Evolutionary conservation across 2,888 invertebrate species (phyloP).

Genomic region (Hermaeophaga mercurialis): DNA sequence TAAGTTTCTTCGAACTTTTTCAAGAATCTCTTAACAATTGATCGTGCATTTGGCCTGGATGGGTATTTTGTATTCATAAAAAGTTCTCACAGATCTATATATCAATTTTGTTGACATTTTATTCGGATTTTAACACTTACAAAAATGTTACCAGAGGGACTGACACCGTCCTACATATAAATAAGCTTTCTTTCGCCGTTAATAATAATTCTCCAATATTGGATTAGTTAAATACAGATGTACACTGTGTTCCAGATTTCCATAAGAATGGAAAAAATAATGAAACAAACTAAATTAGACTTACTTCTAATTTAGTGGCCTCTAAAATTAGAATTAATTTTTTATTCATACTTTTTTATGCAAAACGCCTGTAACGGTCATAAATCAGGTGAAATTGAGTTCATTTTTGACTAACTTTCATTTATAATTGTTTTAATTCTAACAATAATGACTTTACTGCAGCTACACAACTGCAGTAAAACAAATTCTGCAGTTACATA

Average conservation of each 20-base stretch:
- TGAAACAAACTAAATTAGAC: too few species aligned
- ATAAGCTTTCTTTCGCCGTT: conserved; percentile 4
- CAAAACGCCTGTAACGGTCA: too few species aligned
- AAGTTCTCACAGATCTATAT: conserved; percentile 11
- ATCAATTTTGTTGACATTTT: conserved; percentile 12
- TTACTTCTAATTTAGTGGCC: too few species aligned
- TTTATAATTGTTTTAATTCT: conserved; percentile 22
- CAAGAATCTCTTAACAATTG: conserved; percentile 6
- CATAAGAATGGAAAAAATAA: too few species aligned
- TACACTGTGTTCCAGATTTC: too few species aligned
- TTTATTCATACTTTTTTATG: too few species aligned
- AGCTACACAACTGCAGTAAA: conserved; percentile 20
- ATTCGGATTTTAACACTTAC: conserved; percentile 12
- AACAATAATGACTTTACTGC: conserved; percentile 25
- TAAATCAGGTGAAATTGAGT: too few species aligned
- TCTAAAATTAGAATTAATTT: too few species aligned
- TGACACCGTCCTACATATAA: conserved; percentile 7
- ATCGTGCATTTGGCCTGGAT: conserved; percentile 10
- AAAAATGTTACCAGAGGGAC: conserved; percentile 10
- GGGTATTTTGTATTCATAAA: conserved; percentile 13
- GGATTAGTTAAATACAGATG: not conserved
- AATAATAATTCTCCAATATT: not conserved
- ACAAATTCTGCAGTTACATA: conserved; percentile 20
- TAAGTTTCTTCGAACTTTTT: too few species aligned
- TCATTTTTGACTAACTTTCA: too few species aligned